Base-by-base conservation (phyloP, 1,140 invertebrate species). In the Aphaenogaster floridana region DNA sequence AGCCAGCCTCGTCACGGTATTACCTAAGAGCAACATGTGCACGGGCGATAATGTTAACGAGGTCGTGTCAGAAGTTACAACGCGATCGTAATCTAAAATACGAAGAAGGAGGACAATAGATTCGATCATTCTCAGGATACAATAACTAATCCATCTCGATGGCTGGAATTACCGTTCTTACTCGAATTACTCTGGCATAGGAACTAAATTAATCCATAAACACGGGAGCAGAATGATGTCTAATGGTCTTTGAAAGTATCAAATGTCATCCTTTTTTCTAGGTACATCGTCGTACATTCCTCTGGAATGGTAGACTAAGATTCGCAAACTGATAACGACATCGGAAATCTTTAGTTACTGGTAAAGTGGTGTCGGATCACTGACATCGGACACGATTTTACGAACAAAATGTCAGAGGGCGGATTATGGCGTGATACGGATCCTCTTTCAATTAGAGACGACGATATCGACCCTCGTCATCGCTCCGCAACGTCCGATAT, bases 401-500 rank as follows among this genome's bases (percentile, higher is more conserved):
- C 63, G 77, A 54, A 68, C 36, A 71, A 81, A 54, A 81, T 54
- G 59, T 78, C 76, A 64, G 28, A 69, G 28, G 64, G 48, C 64
- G 21, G 36, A 81, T 81, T 81, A 81, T 69, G 5, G 34, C 48
- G 9, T 21, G n/a, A 68, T 80, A 54, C n/a, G 64, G 78, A 81
- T 81, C 78, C n/a, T 54, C 48, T 81, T 81, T 81, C 78, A 81
- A 81, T 81, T 81, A 81, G 48, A 69, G n/a, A 69, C 34, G 63
- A 42, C 36, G 64, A 81, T 48, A 69, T 54, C 78, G 15, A 71
- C 15, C 28, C 36, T 68, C 34, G 61, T 42, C 34, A 50, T 54
- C 2, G 8, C n/a, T 45, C 4, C 13, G 15, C n/a, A 34, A 17
- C 11, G 48, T 54, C 21, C 50, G 8, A 68, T 68, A 54, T 11